Base-by-base conservation (phyloP, 2,888 invertebrate species). In the Fabriciana adippe region DNA sequence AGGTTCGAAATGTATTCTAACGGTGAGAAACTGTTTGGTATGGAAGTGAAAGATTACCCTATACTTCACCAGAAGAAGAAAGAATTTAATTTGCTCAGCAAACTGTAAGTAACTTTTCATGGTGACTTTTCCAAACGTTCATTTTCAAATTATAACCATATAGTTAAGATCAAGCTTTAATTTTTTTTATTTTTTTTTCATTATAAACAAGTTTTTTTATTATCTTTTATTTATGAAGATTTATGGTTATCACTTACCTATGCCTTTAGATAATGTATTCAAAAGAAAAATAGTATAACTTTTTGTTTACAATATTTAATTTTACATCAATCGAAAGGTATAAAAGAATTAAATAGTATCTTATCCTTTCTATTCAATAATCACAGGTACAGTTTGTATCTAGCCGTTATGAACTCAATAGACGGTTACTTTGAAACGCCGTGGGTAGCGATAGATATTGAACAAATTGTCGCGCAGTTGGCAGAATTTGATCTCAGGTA, bases 351-450 rank as follows among this genome's bases (percentile, higher is more conserved):
- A 11, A 41, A 41, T 2, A 11, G 35, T 41, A 41, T 41, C 8
- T 50, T 48, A 50, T 31, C 1, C 15, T 31, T 18, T 47, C 6
- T 50, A 16, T 50, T 59, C n/a, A 55, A 31, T 11, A 31, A 48
- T 81, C 76, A 78, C 82, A 92, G 92, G 69, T 92, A 92, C 78
- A 93, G 86, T 62, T 78, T 94, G 65, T 98, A 97, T 87, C 93
- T 97, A 75, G 94, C 95, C 77, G 98, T 98, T 0, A 96, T 97
- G 92, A 95, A 96, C 77, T 96, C 96, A 4, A 96, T 98, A 65
- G 96, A 97, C 79, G 96, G 96, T 1, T 98, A 98, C 82, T 97
- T 94, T 78, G 97, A 97, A 81, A 95, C 97, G 68, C 93, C 96
- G 0, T 98, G 98, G 98, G 88, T 90, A 6, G 96, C 97, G 67